These are phyloP conservation scores for Selene dorsalis DNA, from an alignment of 2,797 vertebrate genomes.

Conservation along the genomic window DNA sequence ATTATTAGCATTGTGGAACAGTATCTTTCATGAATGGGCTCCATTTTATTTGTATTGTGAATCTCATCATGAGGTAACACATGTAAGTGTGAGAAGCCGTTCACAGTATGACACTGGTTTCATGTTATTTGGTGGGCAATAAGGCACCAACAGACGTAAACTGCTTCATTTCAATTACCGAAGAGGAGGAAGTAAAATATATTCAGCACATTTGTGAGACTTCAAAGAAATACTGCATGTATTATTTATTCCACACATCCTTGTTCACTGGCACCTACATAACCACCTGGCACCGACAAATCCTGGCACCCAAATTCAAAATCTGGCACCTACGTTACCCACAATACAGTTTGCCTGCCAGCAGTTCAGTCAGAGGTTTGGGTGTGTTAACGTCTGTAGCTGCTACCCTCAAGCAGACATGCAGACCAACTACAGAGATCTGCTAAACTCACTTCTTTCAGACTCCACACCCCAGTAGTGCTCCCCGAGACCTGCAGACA, in stretches of 20 bases:
- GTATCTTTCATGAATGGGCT: not conserved
- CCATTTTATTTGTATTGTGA: not conserved
- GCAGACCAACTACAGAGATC: not conserved
- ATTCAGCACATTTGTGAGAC: not conserved
- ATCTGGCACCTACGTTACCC: not conserved
- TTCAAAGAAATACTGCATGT: not conserved
- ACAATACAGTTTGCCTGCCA: not conserved
- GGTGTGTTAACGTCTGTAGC: not conserved
- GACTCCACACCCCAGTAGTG: not conserved
- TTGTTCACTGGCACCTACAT: not conserved
- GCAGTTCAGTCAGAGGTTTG: not conserved
- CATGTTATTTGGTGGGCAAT: not conserved
- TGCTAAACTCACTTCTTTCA: not conserved
- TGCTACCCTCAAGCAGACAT: not conserved
- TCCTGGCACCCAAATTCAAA: not conserved
- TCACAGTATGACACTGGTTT: not conserved
- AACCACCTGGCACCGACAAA: no score
- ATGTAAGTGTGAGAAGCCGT: no score
- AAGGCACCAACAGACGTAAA: not conserved
- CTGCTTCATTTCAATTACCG: not conserved
- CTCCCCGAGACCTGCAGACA: not conserved
- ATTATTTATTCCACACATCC: not conserved
- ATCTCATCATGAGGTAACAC: not conserved
- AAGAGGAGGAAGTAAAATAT: not conserved
- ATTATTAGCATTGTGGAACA: not conserved